A percentile compares a stretch with the other conserved stretches of the same genome.
Conservation (phyloP, 2,888 invertebrate genomes). For the Scrobipalpa costella region DNA sequence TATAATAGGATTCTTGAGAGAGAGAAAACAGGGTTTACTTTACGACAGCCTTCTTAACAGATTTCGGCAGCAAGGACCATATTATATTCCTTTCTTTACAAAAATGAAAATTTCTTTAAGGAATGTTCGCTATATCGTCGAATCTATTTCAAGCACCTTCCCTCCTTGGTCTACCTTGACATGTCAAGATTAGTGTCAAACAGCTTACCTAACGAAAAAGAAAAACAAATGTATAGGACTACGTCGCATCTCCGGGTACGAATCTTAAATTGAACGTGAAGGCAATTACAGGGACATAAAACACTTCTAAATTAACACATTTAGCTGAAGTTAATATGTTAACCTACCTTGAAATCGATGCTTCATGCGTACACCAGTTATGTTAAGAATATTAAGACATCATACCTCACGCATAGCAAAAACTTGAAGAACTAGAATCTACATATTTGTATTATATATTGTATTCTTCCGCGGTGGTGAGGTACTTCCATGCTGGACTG, state of each 20-base stretch:
- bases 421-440: constrained; percentile 9
- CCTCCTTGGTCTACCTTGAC: too few species aligned
- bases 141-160: too few species aligned
- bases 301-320: neutral
- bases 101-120: too few species aligned
- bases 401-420: constrained; percentile 1
- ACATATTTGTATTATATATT: neutral
- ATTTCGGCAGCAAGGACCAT: too few species aligned
- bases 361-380: constrained; percentile 12
- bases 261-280: constrained; percentile 13
- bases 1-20: too few species aligned
- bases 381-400: constrained; percentile 5
- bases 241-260: neutral
- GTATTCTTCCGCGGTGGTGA: neutral
- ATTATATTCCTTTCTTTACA: too few species aligned
- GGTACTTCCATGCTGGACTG: too few species aligned
- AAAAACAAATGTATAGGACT: neutral
- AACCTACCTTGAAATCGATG: constrained; percentile 18
- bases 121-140: too few species aligned
- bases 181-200: too few species aligned
- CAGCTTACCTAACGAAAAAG: too few species aligned
- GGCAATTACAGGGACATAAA: neutral
- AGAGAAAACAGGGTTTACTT: too few species aligned
- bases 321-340: neutral
- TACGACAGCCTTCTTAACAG: too few species aligned